Evolutionary conservation across 2,113 vertebrate species (phyloP).

Genomic region (Amphiprion percula): DNA sequence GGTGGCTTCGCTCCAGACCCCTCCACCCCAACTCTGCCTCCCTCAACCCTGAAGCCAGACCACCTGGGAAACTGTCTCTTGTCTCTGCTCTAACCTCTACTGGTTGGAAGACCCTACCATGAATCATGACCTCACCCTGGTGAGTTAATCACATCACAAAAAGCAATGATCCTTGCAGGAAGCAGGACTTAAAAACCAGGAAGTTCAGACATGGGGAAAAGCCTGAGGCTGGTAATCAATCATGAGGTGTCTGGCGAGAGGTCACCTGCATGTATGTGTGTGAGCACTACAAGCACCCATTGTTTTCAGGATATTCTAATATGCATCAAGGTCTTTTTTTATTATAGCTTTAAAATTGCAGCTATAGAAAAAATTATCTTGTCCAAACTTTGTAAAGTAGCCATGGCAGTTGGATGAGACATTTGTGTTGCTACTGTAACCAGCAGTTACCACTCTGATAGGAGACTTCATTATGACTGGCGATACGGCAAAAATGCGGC

Average conservation of each 20-base stretch:
- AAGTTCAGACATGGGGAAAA: slow-evolving; percentile 70
- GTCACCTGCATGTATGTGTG: slow-evolving; percentile 48
- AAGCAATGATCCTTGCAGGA: slow-evolving; percentile 69
- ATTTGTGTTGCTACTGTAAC: slow-evolving; percentile 33
- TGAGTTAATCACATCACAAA: slow-evolving; percentile 73
- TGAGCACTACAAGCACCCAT: slow-evolving; percentile 34
- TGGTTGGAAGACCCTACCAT: slow-evolving; percentile 52
- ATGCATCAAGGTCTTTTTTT: background rate
- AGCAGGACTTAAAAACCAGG: slow-evolving; percentile 73
- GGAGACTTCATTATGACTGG: slow-evolving; percentile 7
- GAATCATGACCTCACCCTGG: slow-evolving; percentile 68
- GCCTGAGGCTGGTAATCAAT: slow-evolving; percentile 77
- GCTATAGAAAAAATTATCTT: slow-evolving; percentile 3
- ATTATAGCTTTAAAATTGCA: background rate
- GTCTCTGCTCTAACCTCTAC: slow-evolving; percentile 37
- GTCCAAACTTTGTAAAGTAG: slow-evolving; percentile 10
- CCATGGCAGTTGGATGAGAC: background rate
- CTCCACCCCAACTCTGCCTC: slow-evolving; percentile 5
- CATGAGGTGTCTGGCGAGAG: slow-evolving; percentile 57
- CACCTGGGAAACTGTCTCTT: slow-evolving; percentile 59
- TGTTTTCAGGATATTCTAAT: slow-evolving; percentile 36
- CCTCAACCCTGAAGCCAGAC: slow-evolving; percentile 33
- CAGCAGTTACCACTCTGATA: background rate
- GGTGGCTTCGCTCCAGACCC: background rate
- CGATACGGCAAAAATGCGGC: background rate